Evolutionary conservation across 2,113 vertebrate species (phyloP).

Genomic region (Amblyornis subalaris): DNA sequence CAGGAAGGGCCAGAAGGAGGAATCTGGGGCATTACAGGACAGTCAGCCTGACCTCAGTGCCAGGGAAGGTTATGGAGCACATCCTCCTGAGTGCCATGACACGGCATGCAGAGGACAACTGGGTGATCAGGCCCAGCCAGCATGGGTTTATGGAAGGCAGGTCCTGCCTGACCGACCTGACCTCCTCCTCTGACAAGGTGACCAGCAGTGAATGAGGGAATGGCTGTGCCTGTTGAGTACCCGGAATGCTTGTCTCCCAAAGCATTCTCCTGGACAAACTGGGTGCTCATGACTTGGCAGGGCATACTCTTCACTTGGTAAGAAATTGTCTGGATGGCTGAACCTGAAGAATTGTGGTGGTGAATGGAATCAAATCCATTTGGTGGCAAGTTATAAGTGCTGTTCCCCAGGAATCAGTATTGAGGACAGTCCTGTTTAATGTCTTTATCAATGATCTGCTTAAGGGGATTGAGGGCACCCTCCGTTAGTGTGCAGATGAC

Average conservation of each 20-base stretch:
- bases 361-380: not conserved
- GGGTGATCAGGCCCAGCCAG: not conserved
- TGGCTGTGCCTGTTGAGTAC: not conserved
- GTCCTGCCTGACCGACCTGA: not conserved
- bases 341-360: not conserved
- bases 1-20: not conserved
- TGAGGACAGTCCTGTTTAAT: not conserved
- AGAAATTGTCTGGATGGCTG: not conserved
- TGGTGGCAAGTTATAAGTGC: not conserved
- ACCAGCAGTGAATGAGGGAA: not conserved
- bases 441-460: too few species aligned
- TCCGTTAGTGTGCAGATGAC: not conserved
- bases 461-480: not conserved
- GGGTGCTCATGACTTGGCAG: not conserved
- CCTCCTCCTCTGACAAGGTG: not conserved
- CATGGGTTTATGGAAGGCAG: not conserved
- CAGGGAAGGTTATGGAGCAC: not conserved
- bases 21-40: not conserved
- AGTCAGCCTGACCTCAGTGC: not conserved
- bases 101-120: not conserved
- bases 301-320: not conserved
- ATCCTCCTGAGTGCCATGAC: not conserved
- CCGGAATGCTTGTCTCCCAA: not conserved
- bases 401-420: not conserved
- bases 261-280: not conserved